These are phyloP conservation scores for Hirtodrosophila trivittata DNA, from an alignment of 2,888 invertebrate species.

Conservation along the genomic window DNA sequence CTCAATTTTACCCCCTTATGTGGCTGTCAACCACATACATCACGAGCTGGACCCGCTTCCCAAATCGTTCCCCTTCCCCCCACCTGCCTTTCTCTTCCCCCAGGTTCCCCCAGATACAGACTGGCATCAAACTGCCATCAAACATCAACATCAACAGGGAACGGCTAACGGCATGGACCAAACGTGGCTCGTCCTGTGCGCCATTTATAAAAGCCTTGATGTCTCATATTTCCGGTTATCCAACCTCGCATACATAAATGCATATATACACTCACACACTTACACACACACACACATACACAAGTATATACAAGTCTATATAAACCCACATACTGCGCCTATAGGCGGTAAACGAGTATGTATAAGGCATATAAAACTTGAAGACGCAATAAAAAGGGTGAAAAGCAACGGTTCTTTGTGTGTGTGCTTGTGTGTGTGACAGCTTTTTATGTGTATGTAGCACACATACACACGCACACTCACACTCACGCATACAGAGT, in stretches of 20 bases:
- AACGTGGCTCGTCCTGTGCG: constrained; percentile 59
- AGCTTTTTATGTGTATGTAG: constrained; percentile 69
- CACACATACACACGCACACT: constrained; percentile 31
- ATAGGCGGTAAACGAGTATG: constrained; percentile 41
- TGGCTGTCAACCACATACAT: constrained; percentile 77
- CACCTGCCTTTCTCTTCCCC: constrained; percentile 1
- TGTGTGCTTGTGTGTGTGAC: constrained; percentile 36
- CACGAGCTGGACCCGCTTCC: constrained; percentile 38
- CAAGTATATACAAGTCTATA: background rate
- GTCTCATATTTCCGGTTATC: constrained; percentile 80
- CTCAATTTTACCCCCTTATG: constrained; percentile 78
- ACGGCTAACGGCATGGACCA: constrained; percentile 29
- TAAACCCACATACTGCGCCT: constrained; percentile 35
- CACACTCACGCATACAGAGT: no score
- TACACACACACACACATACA: constrained; percentile 11
- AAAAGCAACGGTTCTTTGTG: constrained; percentile 50
- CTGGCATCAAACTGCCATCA: constrained; percentile 58
- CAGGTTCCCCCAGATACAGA: constrained; percentile 19
- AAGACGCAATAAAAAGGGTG: constrained; percentile 80
- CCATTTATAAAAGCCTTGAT: constrained; percentile 80
- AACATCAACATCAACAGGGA: constrained; percentile 57
- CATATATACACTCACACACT: constrained; percentile 19
- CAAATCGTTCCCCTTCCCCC: background rate
- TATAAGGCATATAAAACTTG: constrained; percentile 74
- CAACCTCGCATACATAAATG: constrained; percentile 46